Evolutionary conservation across 2,888 invertebrate species (phyloP), one percentile per base, ranked within the genome.

Genomic region (Timema podura): DNA sequence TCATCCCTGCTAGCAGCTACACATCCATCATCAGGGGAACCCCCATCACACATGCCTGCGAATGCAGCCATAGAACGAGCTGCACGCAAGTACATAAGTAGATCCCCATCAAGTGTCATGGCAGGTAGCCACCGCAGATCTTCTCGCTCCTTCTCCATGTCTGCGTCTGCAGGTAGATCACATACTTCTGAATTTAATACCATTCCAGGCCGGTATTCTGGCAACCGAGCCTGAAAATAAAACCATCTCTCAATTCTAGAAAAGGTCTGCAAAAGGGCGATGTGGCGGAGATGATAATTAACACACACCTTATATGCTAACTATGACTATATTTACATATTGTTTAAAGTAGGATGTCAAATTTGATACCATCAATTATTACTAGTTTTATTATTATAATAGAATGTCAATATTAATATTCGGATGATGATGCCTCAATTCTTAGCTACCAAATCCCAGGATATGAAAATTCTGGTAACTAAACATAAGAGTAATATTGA

Each of bases 11-110:
- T 95, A 78, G 97, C 98, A 76, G 97, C 96, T 79, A 95, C 91
- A 83, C 96, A 96, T 79, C 97, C 97, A 83, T 98, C 97, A 83
- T 97, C 97, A 69, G 96, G 93, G 75, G 94, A 94, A 71, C 97
- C 97, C 74, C 96, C 96, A 86, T 97, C 96, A 87, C 97, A 97
- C 96, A 98, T 96, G 78, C 97, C 96, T 75, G 97, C 97, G 84
- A 98, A 98, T 72, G 97, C 97, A 80, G 98, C 97, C 93, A 98
- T 96, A 74, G 96, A 96, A 79, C 97, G 90, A 76, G 96, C 97
- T 77, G 97, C 98, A 79, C 97, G 87, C 82, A 98, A 88, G 86
- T 95, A 98, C 96, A 98, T 97, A 80, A 97, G 89, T 81, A 98
- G 88, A 85, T 98, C 97, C 77, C 94, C 91, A 85, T 98, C 98